phyloP scores from a whole-genome alignment of 2,113 vertebrate species.

The Siniperca chuatsi region DNA sequence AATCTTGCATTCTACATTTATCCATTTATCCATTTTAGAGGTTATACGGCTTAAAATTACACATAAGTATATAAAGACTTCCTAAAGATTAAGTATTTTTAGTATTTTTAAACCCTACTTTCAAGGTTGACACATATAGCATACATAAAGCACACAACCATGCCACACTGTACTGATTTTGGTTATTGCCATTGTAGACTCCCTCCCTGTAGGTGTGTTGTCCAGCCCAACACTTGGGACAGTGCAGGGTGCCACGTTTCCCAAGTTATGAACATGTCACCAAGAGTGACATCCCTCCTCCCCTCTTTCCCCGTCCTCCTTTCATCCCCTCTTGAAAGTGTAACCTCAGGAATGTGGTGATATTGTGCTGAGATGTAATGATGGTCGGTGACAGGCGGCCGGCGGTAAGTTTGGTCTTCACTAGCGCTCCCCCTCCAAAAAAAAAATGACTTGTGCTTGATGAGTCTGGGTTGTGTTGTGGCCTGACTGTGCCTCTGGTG shows the following conservation, averaged over 20 bases:
- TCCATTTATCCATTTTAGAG: background rate
- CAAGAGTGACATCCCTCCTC: slow-evolving; percentile 61
- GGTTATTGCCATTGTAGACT: slow-evolving; percentile 55
- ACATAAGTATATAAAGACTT: background rate
- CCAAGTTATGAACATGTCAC: slow-evolving; percentile 67
- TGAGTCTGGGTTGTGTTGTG: slow-evolving; percentile 75
- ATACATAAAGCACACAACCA: background rate
- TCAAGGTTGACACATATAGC: background rate
- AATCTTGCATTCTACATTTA: background rate
- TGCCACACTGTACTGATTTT: slow-evolving; percentile 40
- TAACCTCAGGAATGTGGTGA: slow-evolving; percentile 80
- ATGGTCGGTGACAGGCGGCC: slow-evolving; percentile 82
- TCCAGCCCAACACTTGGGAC: slow-evolving; percentile 67
- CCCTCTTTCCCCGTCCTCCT: slow-evolving; percentile 47
- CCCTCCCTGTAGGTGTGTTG: slow-evolving; percentile 58
- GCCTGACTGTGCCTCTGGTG: slow-evolving; percentile 70
- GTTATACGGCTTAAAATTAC: slow-evolving; percentile 1
- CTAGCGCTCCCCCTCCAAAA: slow-evolving; percentile 70
- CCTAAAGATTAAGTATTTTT: background rate
- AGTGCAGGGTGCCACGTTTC: slow-evolving; percentile 57
- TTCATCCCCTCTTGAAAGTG: slow-evolving; percentile 68
- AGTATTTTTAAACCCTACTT: slow-evolving; percentile 3
- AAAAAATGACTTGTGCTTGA: slow-evolving; percentile 49
- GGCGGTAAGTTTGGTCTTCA: slow-evolving; percentile 83
- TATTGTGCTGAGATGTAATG: slow-evolving; percentile 84